Base-by-base conservation (phyloP, 2,797 vertebrate genomes). In the Semaprochilodus insignis region DNA sequence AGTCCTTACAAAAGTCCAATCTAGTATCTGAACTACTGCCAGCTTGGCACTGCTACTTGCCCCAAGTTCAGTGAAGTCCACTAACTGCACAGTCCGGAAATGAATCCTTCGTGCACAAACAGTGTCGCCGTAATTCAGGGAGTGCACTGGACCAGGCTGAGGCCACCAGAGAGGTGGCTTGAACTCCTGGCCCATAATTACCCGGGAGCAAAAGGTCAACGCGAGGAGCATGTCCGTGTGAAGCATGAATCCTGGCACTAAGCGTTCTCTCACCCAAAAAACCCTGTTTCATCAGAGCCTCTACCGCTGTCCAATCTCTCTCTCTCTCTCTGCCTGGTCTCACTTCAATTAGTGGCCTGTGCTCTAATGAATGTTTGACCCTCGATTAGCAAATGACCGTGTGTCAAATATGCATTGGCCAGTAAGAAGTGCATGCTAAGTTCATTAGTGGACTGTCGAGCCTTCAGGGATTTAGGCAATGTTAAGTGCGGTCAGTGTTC, bases 281-380 rank as follows among this genome's bases (percentile, higher is more conserved):
- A 66, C 59, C 1, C 62, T 44, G 77, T 72, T 82, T 82, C 78
- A 78, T 82, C 74, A 63, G 40, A 67, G 25, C 25, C 25, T 31
- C 80, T 70, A 57, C 70, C 67, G 27, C 57, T 27, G 62, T 62
- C 65, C 34, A 60, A 69, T 72, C 67, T 55, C 73, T 82, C 83
- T 55, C 73, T 82, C 83, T 84, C 34, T 15, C 83, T 84, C 27
- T 11, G 31, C 31, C 62, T 86, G 88, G 88, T 85, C 84, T 90
- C 88, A 80, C 6, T 10, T 91, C 88, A 92, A 79, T 92, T 90
- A 91, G 85, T 77, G 89, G 72, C 81, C 87, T 82, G 82, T 85
- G 84, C 75, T n/a, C 51, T 91, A 89, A 90, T 91, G 89, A 85
- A 19, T 2, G 2, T 71, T 81, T 90, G 89, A 93, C 89, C 91